phyloP scores from a whole-genome alignment of 2,888 invertebrate species.

The Neuroscelio doddi region DNA sequence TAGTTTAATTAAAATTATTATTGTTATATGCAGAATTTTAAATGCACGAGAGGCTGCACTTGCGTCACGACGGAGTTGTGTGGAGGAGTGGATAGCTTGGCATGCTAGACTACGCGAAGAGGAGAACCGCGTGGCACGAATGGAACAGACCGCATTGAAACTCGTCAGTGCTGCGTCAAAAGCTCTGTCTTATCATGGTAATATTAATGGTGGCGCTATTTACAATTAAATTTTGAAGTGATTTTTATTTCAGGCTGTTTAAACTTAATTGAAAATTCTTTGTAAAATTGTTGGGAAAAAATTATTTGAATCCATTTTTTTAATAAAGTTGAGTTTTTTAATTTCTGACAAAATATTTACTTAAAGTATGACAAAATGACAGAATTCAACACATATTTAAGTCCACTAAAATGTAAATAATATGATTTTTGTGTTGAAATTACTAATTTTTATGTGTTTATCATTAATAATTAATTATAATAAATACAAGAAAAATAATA shows the following conservation, averaged over 20 bases:
- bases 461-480: no score
- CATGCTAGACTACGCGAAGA: conserved; percentile 67
- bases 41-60: conserved; percentile 69
- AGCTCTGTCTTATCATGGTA: conserved; percentile 66
- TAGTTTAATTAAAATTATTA: conserved; percentile 1
- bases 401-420: no score
- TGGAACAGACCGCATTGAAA: conserved; percentile 69
- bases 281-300: no score
- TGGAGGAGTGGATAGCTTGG: conserved; percentile 71
- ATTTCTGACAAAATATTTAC: no score
- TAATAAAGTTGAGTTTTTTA: no score
- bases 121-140: conserved; percentile 67
- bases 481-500: no score
- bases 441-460: no score
- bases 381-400: no score
- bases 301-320: no score
- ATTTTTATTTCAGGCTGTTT: background rate
- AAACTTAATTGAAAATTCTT: no score
- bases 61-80: conserved; percentile 67
- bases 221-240: background rate
- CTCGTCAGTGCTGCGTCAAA: conserved; percentile 67
- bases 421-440: no score
- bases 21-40: conserved; percentile 58
- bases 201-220: conserved; percentile 22
- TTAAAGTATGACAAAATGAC: no score